Conservation (phyloP, 2,797 vertebrate species). For the Lutjanus campechanus region DNA sequence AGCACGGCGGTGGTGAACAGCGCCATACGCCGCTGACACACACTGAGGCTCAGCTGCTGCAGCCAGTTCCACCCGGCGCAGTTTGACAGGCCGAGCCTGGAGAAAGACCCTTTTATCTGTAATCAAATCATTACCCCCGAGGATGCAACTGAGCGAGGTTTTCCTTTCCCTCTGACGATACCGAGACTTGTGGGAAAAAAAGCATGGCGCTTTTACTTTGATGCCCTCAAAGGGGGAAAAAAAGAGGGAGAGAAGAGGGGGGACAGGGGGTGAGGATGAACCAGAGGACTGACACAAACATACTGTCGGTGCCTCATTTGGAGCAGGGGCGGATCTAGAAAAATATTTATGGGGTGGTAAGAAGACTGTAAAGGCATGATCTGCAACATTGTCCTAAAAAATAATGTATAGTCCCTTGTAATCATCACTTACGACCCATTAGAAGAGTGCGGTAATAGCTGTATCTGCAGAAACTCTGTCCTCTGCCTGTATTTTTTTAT, state of each 20-base stretch:
- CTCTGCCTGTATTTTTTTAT: no score
- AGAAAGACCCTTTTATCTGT: slow-evolving; percentile 68
- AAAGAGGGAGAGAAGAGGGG: neutral
- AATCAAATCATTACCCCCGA: slow-evolving; percentile 61
- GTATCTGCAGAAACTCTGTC: no score
- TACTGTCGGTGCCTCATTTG: slow-evolving; percentile 1
- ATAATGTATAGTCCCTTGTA: no score
- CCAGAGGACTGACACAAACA: slow-evolving; percentile 1
- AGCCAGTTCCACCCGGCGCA: slow-evolving; percentile 48
- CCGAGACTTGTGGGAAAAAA: slow-evolving; percentile 23
- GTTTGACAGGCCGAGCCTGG: slow-evolving; percentile 52
- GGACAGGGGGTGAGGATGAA: neutral
- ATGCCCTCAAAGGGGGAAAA: slow-evolving; percentile 8
- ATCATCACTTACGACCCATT: no score
- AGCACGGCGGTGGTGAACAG: slow-evolving; percentile 72
- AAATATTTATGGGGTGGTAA: no score
- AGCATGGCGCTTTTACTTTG: slow-evolving; percentile 52
- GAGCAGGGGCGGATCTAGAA: neutral
- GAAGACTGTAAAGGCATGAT: no score
- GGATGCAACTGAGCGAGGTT: slow-evolving; percentile 46
- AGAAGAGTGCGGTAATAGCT: no score
- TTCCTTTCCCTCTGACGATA: slow-evolving; percentile 13
- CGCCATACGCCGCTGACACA: slow-evolving; percentile 54
- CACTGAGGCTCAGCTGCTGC: slow-evolving; percentile 54
- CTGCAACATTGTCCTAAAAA: no score